These are phyloP conservation scores for Pseudochirops cupreus DNA, from an alignment of 2,797 vertebrate species.

Conservation along the genomic window DNA sequence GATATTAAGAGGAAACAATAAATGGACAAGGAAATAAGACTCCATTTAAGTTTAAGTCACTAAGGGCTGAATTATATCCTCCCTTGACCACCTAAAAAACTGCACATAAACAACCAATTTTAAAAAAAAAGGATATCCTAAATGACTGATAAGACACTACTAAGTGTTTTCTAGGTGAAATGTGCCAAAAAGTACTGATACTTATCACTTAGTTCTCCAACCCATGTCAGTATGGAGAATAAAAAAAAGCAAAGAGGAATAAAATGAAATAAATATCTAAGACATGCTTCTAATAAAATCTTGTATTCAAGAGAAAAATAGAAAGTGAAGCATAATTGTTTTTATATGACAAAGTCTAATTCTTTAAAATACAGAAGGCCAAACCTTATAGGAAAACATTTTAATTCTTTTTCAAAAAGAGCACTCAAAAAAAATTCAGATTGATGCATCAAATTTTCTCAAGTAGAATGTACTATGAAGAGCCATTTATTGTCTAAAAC, in stretches of 20 bases:
- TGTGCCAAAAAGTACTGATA: constrained; percentile 26
- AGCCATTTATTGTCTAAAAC: background rate
- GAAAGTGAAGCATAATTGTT: constrained; percentile 40
- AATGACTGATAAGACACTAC: background rate
- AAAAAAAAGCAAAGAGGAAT: constrained; percentile 45
- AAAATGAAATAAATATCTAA: constrained; percentile 22
- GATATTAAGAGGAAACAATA: background rate
- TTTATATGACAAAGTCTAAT: constrained; percentile 48
- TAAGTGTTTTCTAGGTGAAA: background rate
- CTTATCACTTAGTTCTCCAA: constrained; percentile 14
- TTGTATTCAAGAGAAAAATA: constrained; percentile 35
- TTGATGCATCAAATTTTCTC: constrained; percentile 29
- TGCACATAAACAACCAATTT: background rate
- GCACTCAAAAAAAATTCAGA: constrained; percentile 32
- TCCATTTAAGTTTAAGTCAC: background rate
- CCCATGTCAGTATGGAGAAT: constrained; percentile 1
- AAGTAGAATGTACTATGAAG: background rate
- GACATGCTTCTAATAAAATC: background rate
- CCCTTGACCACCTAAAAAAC: background rate
- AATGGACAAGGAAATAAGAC: constrained; percentile 6
- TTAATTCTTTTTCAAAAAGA: constrained; percentile 31
- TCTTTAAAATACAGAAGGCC: constrained; percentile 37
- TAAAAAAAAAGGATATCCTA: background rate
- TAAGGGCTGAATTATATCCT: constrained; percentile 10
- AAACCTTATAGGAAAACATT: constrained; percentile 41